Conservation (phyloP, 2,113 vertebrate species). For the Pitta sordida region DNA sequence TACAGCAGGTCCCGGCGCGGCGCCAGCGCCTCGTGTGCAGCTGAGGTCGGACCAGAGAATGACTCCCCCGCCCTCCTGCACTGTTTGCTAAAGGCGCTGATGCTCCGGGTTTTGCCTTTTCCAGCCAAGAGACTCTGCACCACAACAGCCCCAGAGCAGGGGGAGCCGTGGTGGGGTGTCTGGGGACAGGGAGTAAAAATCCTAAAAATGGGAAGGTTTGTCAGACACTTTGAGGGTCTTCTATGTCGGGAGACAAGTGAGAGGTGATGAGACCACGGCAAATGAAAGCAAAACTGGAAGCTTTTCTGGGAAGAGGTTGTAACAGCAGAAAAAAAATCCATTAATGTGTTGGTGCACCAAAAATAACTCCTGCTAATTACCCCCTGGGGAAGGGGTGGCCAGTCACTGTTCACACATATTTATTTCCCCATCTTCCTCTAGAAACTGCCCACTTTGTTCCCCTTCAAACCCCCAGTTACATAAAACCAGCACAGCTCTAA, state of each 20-base stretch:
- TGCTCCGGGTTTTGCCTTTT: not conserved
- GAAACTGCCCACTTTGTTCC: not conserved
- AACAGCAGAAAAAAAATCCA: not conserved
- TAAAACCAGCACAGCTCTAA: not conserved
- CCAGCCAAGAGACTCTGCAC: accelerated
- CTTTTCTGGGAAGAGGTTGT: no score
- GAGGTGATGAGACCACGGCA: not conserved
- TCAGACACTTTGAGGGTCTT: not conserved
- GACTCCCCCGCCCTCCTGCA: not conserved
- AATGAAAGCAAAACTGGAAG: not conserved
- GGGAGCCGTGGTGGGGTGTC: accelerated
- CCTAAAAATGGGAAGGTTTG: accelerated
- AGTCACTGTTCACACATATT: not conserved
- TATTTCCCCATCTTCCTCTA: not conserved
- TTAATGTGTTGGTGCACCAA: accelerated
- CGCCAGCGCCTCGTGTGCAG: accelerated
- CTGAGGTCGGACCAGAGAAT: not conserved
- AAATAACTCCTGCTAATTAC: not conserved
- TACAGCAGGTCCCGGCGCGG: accelerated
- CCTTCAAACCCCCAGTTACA: not conserved
- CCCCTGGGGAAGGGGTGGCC: not conserved
- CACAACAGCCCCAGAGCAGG: not conserved
- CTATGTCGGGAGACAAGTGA: accelerated
- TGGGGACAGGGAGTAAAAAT: no score
- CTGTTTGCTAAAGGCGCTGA: conserved; percentile 20